phyloP scores from a whole-genome alignment of 2,797 vertebrate genomes.

The Bryconaethiops microstoma region DNA sequence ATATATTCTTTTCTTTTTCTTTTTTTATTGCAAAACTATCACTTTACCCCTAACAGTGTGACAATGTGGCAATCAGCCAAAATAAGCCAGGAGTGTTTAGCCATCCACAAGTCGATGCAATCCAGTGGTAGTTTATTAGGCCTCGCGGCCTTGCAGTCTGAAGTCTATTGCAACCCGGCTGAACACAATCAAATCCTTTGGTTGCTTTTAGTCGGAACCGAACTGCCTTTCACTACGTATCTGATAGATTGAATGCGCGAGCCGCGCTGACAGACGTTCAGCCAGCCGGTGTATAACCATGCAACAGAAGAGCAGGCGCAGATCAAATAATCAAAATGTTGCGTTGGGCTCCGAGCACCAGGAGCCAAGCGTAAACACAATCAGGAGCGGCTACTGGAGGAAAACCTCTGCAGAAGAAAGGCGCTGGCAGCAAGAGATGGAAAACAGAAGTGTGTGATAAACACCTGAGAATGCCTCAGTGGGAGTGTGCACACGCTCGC shows the following conservation, averaged over 20 bases:
- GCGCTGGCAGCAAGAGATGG: slow-evolving; percentile 47
- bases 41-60: slow-evolving; percentile 26
- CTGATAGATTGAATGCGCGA: slow-evolving; percentile 37
- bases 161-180: not conserved
- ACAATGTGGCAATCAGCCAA: slow-evolving; percentile 12
- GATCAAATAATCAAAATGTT: slow-evolving; percentile 46
- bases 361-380: slow-evolving; percentile 43
- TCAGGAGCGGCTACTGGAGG: slow-evolving; percentile 36
- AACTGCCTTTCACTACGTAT: slow-evolving; percentile 15
- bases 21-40: not conserved
- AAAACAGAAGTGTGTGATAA: slow-evolving; percentile 52
- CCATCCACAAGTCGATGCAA: not conserved
- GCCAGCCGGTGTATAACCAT: slow-evolving; percentile 28
- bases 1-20: too few relatives aligned
- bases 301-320: slow-evolving; percentile 42
- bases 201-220: slow-evolving; percentile 10
- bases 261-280: slow-evolving; percentile 29
- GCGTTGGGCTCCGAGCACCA: slow-evolving; percentile 29
- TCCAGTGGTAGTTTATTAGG: not conserved
- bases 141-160: not conserved
- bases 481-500: slow-evolving; percentile 14
- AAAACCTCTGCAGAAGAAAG: slow-evolving; percentile 55
- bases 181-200: not conserved
- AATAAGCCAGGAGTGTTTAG: slow-evolving; percentile 20
- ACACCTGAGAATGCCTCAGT: slow-evolving; percentile 45